phyloP scores from a whole-genome alignment of 1,140 invertebrate species.

The Aricia agestis region DNA sequence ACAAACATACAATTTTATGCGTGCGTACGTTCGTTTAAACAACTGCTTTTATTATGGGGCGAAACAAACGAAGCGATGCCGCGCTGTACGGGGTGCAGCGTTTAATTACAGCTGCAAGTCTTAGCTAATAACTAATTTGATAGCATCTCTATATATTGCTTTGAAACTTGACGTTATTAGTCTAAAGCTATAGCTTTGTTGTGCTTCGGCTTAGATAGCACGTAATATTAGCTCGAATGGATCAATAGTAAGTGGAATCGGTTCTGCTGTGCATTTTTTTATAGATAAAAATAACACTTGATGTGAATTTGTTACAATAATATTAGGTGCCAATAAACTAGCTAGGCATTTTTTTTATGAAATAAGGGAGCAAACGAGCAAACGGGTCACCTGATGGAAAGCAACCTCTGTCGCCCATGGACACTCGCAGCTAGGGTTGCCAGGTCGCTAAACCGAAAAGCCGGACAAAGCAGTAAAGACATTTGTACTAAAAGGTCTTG shows the following conservation, averaged over 20 bases:
- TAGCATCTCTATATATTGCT: conserved; percentile 47
- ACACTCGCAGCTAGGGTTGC: too few relatives aligned
- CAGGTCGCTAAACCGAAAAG: too few relatives aligned
- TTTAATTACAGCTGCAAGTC: conserved; percentile 61
- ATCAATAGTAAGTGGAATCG: background rate
- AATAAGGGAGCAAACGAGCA: too few relatives aligned
- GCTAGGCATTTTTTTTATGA: too few relatives aligned
- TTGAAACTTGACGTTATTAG: conserved; percentile 25
- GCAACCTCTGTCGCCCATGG: too few relatives aligned
- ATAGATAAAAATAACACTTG: too few relatives aligned
- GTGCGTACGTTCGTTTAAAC: conserved; percentile 9
- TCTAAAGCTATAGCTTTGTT: background rate
- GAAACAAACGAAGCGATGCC: conserved; percentile 53
- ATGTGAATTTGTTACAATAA: too few relatives aligned
- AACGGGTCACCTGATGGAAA: too few relatives aligned
- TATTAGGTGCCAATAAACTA: too few relatives aligned
- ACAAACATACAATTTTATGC: conserved; percentile 12
- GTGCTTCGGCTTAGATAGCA: conserved; percentile 5
- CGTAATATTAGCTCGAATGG: conserved; percentile 12
- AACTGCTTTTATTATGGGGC: conserved; percentile 25
- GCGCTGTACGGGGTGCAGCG: conserved; percentile 40
- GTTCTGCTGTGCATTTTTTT: background rate
- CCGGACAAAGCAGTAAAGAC: too few relatives aligned
- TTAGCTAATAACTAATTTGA: conserved; percentile 61
- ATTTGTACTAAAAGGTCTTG: too few relatives aligned